Evolutionary conservation across 2,797 vertebrate genomes (phyloP), one percentile per base, ranked within the genome.

Genomic region (Sebastes minor): DNA sequence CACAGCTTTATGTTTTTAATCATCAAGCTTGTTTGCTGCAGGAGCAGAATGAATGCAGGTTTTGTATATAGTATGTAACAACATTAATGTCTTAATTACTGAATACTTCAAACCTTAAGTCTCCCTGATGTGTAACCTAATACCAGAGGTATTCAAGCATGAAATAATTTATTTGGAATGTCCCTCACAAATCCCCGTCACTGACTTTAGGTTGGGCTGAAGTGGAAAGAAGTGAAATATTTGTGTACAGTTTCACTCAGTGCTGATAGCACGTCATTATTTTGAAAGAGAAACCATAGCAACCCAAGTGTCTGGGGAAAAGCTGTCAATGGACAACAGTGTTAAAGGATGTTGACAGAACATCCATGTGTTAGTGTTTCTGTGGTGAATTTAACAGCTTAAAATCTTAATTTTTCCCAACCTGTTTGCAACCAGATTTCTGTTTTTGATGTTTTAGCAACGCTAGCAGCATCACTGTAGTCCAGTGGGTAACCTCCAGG

Each of bases 201-300:
- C 7, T 38, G 61, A 5, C 49, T 32, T 38, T 22, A 42, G 46
- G 59, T 28, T 38, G 53, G 60, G 72, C 42, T 61, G 73, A 65
- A 46, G 27, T 32, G 59, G 30, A 28, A 70, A 76, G 14, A 64
- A 46, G 23, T 25, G 22, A 38, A 55, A 33, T 6, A 9, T 61
- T 49, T 71, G 27, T 59, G 16, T n/a, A 32, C 9, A 49, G 71
- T 18, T 49, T 23, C 25, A 28, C 65, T 64, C 20, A 4, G 33
- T 23, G 59, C 62, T 57, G 53, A 71, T 61, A 20, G 33, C 16
- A 64, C 62, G 16, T 70, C 46, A 22, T 28, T 76, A 12, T 78
- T 67, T 75, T 38, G 22, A 66, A 52, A 35, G 61, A 27, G 55
- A 27, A 65, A 61, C 72, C 70, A 59, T 60, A 23, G 83, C 25